Percentiles rank a stretch among this genome's conserved stretches.
phyloP scores from a whole-genome alignment of 2,888 invertebrate genomes.

The Rhingia rostrata region DNA sequence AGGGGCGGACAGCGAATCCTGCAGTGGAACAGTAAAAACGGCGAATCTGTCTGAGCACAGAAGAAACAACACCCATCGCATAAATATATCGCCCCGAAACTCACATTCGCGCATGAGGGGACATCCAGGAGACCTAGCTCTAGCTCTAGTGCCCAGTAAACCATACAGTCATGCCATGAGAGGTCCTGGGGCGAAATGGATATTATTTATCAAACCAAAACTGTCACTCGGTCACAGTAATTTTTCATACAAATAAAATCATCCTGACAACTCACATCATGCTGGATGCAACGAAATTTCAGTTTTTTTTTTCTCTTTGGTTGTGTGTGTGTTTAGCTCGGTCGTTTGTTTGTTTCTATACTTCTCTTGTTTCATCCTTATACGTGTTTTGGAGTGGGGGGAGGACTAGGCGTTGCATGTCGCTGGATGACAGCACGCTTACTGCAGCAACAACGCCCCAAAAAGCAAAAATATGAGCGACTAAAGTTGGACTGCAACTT shows the following conservation, averaged over 20 bases:
- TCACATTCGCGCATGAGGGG: slow-evolving; percentile 10
- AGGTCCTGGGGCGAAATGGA: slow-evolving; percentile 65
- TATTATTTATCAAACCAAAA: slow-evolving; percentile 74
- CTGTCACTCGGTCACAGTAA: slow-evolving; percentile 74
- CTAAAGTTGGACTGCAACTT: slow-evolving; percentile 62
- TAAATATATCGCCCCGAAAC: slow-evolving; percentile 35
- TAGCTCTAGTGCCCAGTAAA: neutral
- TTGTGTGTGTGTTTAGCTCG: too few relatives aligned
- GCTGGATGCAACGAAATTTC: slow-evolving; percentile 67
- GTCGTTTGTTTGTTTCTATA: slow-evolving; percentile 29
- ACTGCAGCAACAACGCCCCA: slow-evolving; percentile 68
- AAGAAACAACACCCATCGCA: slow-evolving; percentile 60
- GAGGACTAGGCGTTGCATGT: slow-evolving; percentile 44
- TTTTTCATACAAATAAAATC: slow-evolving; percentile 74
- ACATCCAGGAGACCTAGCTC: neutral
- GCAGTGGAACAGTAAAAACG: slow-evolving; percentile 49
- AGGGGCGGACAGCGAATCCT: slow-evolving; percentile 34
- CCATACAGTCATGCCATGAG: neutral
- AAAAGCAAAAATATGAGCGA: slow-evolving; percentile 65
- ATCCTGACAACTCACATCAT: slow-evolving; percentile 74
- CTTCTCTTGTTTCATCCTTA: slow-evolving; percentile 46
- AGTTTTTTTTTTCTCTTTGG: neutral
- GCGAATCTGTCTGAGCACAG: slow-evolving; percentile 41
- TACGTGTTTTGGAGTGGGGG: slow-evolving; percentile 21
- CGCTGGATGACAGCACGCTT: slow-evolving; percentile 69